These are phyloP conservation scores for Drosophila mulleri DNA, from an alignment of 2,888 invertebrate genomes.

Conservation along the genomic window DNA sequence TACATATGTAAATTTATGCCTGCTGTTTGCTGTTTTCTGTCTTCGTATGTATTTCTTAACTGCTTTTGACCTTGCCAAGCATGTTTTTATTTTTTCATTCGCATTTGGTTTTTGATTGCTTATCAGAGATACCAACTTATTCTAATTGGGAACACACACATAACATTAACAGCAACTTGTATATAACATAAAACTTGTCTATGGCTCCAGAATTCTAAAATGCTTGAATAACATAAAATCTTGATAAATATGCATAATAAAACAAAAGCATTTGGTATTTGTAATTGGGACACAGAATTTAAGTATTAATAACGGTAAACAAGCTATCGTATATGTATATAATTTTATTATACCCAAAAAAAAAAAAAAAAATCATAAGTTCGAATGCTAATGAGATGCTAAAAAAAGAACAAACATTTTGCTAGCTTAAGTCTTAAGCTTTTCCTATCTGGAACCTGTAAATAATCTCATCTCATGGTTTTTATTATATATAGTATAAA, in stretches of 20 bases:
- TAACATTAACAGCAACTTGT: slow-evolving; percentile 14
- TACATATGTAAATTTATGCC: slow-evolving; percentile 21
- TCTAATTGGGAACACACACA: slow-evolving; percentile 22
- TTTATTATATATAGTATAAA: slow-evolving; percentile 18
- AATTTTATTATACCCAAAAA: slow-evolving; percentile 41
- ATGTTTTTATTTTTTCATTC: slow-evolving; percentile 47
- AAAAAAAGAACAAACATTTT: slow-evolving; percentile 17
- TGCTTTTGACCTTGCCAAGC: slow-evolving; percentile 41
- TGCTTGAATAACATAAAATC: slow-evolving; percentile 33
- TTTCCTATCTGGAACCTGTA: slow-evolving; percentile 35
- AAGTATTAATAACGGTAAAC: slow-evolving; percentile 41
- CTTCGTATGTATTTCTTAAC: neutral
- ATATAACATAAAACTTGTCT: slow-evolving; percentile 2
- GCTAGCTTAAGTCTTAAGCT: slow-evolving; percentile 43
- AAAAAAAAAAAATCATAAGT: slow-evolving; percentile 28
- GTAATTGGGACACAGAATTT: slow-evolving; percentile 41
- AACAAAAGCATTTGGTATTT: slow-evolving; percentile 25
- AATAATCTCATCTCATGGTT: slow-evolving; percentile 43
- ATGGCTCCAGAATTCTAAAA: slow-evolving; percentile 7
- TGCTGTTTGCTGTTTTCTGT: slow-evolving; percentile 7
- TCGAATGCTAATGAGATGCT: slow-evolving; percentile 79
- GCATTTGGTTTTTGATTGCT: slow-evolving; percentile 21
- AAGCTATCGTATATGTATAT: slow-evolving; percentile 43
- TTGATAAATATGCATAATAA: slow-evolving; percentile 25
- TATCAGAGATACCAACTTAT: slow-evolving; percentile 24